Evolutionary conservation across 2,888 invertebrate genomes (phyloP).

Genomic region (Pammene fasciana): DNA sequence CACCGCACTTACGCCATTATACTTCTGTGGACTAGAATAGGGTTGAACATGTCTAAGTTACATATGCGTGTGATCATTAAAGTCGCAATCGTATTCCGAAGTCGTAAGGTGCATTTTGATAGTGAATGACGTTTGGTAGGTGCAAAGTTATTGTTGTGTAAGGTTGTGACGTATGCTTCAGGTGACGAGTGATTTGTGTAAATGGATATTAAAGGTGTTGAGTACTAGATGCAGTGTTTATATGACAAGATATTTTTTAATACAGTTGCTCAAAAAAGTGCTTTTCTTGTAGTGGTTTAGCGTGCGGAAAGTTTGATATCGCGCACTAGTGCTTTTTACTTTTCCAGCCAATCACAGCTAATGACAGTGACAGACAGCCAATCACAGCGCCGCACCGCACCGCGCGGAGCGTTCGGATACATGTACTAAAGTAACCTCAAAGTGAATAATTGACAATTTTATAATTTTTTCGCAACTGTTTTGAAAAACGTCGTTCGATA

Average conservation of each 20-base stretch:
- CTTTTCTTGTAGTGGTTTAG: no score
- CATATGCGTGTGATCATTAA: slow-evolving; percentile 20
- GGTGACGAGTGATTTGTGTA: slow-evolving; percentile 50
- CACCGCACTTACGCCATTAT: slow-evolving; percentile 4
- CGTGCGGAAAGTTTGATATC: no score
- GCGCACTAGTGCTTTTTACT: no score
- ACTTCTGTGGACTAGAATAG: slow-evolving; percentile 43
- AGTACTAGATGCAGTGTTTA: slow-evolving; percentile 15
- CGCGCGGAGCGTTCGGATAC: no score
- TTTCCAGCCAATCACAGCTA: no score
- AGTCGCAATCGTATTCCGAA: slow-evolving; percentile 9
- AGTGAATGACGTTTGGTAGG: slow-evolving; percentile 18
- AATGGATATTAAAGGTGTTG: slow-evolving; percentile 31
- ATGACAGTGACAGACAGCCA: no score
- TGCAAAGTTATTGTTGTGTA: slow-evolving; percentile 32
- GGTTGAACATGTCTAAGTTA: slow-evolving; percentile 47
- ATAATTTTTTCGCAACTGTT: no score
- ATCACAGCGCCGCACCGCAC: no score
- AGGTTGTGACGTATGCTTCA: slow-evolving; percentile 51
- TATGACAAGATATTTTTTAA: not conserved
- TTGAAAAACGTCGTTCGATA: no score
- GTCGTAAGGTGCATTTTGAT: slow-evolving; percentile 41
- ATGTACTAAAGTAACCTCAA: no score
- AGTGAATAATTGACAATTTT: no score
- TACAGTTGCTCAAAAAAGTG: no score